A percentile compares a stretch with the other conserved stretches of the same genome.
These are phyloP conservation scores for Plagodis dolabraria DNA, from an alignment of 2,888 invertebrate species.

Conservation along the genomic window DNA sequence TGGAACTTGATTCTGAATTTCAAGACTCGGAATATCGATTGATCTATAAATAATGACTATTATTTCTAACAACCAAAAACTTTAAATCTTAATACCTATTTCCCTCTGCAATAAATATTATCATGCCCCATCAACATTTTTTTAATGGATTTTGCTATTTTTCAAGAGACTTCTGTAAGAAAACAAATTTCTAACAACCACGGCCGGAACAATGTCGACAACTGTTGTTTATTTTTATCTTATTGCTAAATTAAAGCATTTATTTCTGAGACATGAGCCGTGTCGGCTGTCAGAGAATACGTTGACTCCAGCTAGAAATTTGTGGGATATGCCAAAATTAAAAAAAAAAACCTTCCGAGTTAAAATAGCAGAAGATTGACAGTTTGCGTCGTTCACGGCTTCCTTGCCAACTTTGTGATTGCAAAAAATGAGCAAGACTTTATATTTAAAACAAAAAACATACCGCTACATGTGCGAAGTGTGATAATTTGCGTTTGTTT, in stretches of 20 bases:
- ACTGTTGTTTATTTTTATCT: conserved; percentile 59
- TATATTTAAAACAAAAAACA: conserved; percentile 53
- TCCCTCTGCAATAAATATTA: conserved; percentile 3
- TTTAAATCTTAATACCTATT: no score
- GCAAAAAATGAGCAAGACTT: conserved; percentile 62
- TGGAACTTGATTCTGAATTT: no score
- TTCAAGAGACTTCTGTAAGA: conserved; percentile 40
- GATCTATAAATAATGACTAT: no score
- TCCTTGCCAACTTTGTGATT: conserved; percentile 83
- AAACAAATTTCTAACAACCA: conserved; percentile 60
- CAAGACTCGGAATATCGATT: no score
- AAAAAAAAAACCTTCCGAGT: conserved; percentile 54
- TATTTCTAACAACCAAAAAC: no score
- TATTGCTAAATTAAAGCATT: conserved; percentile 56
- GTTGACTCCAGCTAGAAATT: conserved; percentile 72
- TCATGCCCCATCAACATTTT: background rate
- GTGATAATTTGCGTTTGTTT: conserved; percentile 57
- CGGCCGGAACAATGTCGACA: conserved; percentile 63
- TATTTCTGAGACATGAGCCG: conserved; percentile 64
- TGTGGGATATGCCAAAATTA: conserved; percentile 73
- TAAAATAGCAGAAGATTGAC: conserved; percentile 77
- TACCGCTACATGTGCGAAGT: conserved; percentile 54
- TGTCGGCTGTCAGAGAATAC: conserved; percentile 76
- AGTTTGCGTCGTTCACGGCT: conserved; percentile 66
- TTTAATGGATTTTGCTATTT: conserved; percentile 26